Percentiles rank a stretch among this genome's conserved stretches.
Conservation (phyloP, 2,888 invertebrate species). For the Amphipyra tragopoginis region DNA sequence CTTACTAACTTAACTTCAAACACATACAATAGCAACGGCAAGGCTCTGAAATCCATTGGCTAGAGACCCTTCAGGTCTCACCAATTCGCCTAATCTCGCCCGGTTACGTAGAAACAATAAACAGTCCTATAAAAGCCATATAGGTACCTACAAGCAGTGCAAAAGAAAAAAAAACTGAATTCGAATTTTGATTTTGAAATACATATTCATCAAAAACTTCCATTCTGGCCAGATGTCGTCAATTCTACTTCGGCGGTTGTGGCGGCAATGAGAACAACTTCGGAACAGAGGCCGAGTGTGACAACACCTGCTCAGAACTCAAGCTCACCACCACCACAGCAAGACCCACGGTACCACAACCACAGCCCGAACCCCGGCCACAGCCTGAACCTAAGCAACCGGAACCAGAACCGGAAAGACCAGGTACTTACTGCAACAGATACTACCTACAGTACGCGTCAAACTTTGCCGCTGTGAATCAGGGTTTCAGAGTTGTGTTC, state of each 20-base stretch:
- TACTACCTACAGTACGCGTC: too few species aligned
- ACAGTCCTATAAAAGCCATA: too few species aligned
- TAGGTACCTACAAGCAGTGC: too few species aligned
- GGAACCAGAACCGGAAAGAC: conserved; percentile 5
- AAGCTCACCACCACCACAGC: conserved; percentile 78
- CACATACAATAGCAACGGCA: too few species aligned
- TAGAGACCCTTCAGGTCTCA: too few species aligned
- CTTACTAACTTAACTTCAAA: too few species aligned
- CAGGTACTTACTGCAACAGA: conserved; percentile 21
- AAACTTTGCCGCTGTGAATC: too few species aligned
- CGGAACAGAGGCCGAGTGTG: conserved; percentile 91
- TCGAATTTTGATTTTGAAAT: background rate
- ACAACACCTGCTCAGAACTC: conserved; percentile 90
- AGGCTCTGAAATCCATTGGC: too few species aligned
- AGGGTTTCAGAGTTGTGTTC: too few species aligned
- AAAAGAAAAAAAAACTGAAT: too few species aligned
- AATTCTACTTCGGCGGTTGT: conserved; percentile 98
- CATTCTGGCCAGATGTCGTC: conserved; percentile 90
- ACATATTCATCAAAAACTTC: background rate
- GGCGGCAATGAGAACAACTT: conserved; percentile 97
- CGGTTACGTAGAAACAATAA: too few species aligned
- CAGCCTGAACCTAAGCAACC: conserved; percentile 9
- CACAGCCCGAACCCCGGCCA: conserved; percentile 37
- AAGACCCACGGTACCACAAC: conserved; percentile 27
- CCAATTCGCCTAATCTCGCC: too few species aligned